Conservation (phyloP, 2,888 invertebrate genomes). For the Trisateles emortualis region DNA sequence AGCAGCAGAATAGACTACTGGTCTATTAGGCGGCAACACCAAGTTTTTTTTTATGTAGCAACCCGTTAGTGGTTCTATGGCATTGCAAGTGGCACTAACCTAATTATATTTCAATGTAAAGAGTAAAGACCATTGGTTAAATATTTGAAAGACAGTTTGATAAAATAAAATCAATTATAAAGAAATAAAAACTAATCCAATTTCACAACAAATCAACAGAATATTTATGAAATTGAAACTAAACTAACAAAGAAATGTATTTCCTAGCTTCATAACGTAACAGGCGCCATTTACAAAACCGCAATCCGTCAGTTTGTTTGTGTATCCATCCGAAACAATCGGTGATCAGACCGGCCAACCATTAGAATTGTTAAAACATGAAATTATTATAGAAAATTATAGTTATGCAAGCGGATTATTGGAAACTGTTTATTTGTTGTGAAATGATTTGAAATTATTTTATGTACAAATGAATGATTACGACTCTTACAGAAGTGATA, state of each 20-base stretch:
- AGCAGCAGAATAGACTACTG: too few relatives aligned
- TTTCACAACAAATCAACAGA: constrained; percentile 10
- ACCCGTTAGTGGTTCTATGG: too few relatives aligned
- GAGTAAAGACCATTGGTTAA: too few relatives aligned
- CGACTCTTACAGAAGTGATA: too few relatives aligned
- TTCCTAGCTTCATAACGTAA: constrained; percentile 43
- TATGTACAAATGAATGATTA: constrained; percentile 11
- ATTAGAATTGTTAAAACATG: constrained; percentile 52
- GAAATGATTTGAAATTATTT: constrained; percentile 39
- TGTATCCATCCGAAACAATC: constrained; percentile 73
- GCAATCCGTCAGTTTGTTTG: constrained; percentile 71
- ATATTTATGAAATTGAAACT: constrained; percentile 8
- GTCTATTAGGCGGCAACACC: too few relatives aligned
- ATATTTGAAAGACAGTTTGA: neutral
- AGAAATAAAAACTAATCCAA: constrained; percentile 3
- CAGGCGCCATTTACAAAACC: constrained; percentile 56
- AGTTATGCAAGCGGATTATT: constrained; percentile 52
- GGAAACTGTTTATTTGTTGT: constrained; percentile 41
- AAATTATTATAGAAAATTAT: constrained; percentile 50
- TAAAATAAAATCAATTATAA: neutral
- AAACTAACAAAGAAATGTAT: constrained; percentile 31
- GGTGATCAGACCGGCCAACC: constrained; percentile 48
- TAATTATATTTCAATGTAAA: too few relatives aligned
- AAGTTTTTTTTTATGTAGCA: too few relatives aligned
- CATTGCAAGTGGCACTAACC: too few relatives aligned